A percentile compares a stretch with the other conserved stretches of the same genome.
Conservation (phyloP, 2,797 vertebrate species). For the Poeciliopsis turneri region DNA sequence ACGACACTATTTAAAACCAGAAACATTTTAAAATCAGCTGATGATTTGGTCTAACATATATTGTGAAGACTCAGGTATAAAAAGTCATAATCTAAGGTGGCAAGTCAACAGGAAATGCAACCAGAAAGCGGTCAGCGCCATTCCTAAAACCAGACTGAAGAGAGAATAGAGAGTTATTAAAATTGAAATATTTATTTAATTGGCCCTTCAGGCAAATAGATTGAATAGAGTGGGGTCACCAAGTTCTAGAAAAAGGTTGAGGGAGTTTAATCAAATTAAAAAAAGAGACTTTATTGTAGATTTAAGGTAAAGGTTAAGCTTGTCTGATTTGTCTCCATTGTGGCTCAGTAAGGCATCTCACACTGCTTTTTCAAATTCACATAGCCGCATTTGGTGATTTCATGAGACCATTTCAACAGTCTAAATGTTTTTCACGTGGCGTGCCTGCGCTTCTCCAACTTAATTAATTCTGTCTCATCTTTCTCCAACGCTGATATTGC, state of each 20-base stretch:
- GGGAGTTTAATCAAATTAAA: background rate
- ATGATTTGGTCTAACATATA: background rate
- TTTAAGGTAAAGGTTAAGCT: background rate
- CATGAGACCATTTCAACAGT: background rate
- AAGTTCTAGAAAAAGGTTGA: background rate
- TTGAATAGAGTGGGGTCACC: background rate
- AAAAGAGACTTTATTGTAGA: background rate
- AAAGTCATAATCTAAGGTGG: background rate
- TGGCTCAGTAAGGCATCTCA: background rate
- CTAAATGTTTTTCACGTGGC: background rate
- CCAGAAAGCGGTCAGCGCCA: background rate
- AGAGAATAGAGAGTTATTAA: background rate
- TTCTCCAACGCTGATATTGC: background rate
- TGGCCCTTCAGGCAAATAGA: background rate
- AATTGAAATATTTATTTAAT: background rate
- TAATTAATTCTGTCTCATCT: constrained; percentile 6
- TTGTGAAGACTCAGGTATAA: background rate
- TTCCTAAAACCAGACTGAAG: background rate
- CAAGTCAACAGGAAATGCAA: background rate
- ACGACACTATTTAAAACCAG: background rate
- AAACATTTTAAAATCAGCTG: background rate
- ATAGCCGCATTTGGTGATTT: background rate
- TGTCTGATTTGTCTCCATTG: background rate
- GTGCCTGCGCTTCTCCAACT: constrained; percentile 1
- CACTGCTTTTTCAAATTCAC: background rate